These are phyloP conservation scores for Epicauta chinensis DNA, from an alignment of 1,140 invertebrate species.

Conservation along the genomic window DNA sequence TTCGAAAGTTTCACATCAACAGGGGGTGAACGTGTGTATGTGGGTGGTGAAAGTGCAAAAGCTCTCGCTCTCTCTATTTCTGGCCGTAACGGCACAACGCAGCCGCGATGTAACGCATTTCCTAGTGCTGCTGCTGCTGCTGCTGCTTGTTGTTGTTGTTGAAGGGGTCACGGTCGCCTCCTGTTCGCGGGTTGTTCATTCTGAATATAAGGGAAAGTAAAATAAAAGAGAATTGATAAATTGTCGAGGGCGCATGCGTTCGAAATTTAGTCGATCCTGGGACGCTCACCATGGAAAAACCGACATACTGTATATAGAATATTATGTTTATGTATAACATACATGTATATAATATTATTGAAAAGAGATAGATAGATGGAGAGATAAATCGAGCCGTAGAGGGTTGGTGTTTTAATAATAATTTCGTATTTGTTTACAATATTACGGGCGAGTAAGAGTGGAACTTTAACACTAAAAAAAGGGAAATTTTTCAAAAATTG, in stretches of 20 bases:
- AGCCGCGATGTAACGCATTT: constrained; percentile 29
- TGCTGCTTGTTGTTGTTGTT: no score
- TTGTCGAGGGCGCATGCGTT: constrained; percentile 12
- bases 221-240: constrained; percentile 1
- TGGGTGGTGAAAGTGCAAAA: no score
- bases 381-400: background rate
- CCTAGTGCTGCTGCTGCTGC: constrained; percentile 21
- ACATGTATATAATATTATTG: background rate
- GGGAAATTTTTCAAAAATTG: no score
- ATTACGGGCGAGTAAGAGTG: no score
- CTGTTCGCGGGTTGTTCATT: constrained; percentile 13
- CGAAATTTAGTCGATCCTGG: constrained; percentile 15
- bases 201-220: constrained; percentile 18
- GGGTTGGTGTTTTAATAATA: no score
- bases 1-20: no score
- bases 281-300: constrained; percentile 3
- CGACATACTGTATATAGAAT: no score
- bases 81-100: background rate
- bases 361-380: background rate
- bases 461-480: no score
- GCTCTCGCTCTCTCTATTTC: no score
- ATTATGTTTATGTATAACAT: no score
- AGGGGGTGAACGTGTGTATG: no score
- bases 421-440: no score
- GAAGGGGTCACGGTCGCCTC: constrained; percentile 30